Conservation (phyloP, 2,888 invertebrate genomes). For the Caenorhabditis sp. region DNA sequence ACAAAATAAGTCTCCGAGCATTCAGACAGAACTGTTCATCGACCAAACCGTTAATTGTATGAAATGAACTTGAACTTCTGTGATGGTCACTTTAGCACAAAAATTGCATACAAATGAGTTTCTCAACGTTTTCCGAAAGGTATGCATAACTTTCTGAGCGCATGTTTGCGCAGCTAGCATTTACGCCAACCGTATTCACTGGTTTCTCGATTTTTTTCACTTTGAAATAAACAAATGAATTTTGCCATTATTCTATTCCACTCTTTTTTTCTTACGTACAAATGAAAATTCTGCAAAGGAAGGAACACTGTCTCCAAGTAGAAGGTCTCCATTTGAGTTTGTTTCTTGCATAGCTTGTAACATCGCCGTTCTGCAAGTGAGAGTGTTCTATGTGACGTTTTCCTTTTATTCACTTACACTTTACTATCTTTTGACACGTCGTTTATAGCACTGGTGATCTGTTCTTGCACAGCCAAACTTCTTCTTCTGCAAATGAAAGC, state of each 20-base stretch:
- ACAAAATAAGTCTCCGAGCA: no score
- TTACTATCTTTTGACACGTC: conserved; percentile 44
- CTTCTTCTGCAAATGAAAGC: conserved; percentile 42
- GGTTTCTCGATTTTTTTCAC: neutral
- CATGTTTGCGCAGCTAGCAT: neutral
- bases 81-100: no score
- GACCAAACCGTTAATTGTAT: no score
- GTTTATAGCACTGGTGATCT: conserved; percentile 37
- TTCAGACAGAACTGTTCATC: no score
- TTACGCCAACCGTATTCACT: neutral
- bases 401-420: conserved; percentile 41
- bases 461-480: conserved; percentile 40
- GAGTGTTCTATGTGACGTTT: neutral
- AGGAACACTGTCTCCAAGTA: conserved; percentile 44
- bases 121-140: neutral
- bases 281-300: conserved; percentile 22
- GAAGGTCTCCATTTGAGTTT: conserved; percentile 22
- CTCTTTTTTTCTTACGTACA: conserved; percentile 5
- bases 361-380: conserved; percentile 33
- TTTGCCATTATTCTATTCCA: neutral
- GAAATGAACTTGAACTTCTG: no score
- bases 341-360: conserved; percentile 22
- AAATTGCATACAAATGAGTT: neutral
- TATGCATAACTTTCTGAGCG: neutral
- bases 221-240: neutral